Evolutionary conservation across 2,888 invertebrate genomes (phyloP), one percentile per base, ranked within the genome.

Genomic region (Plagodis dolabraria): DNA sequence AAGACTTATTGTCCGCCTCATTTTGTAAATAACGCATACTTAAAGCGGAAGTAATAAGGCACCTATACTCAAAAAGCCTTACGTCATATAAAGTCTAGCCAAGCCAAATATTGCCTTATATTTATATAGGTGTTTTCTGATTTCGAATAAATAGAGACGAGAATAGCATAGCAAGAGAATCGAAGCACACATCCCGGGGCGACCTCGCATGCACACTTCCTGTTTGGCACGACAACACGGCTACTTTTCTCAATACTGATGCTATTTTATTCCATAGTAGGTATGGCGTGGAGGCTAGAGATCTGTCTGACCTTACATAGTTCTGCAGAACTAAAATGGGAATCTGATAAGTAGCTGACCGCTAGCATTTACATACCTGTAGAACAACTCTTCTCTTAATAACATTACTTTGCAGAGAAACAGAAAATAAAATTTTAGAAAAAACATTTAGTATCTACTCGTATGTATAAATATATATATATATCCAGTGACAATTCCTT

Each of bases 201-300:
- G 80, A 83, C 82, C 82, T 89, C 83, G 85, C 83, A 81, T 79
- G 84, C 87, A 77, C 74, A 83, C 90, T 92, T 92, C 92, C 92
- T 89, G 90, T 91, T 92, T 92, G 92, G 92, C 92, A 88, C 89
- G 91, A 84, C 91, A 86, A 75, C 83, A 73, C 72, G 92, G 82
- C 92, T 86, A 79, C 86, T 87, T 81, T 77, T 78, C 83, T 84
- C 85, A 76, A 82, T 85, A 84, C 83, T 78, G 64, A 75, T 71
- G 73, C 70, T 77, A 74, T 71, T 75, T 79, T 81, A 76, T 79
- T 71, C 68, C 64, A 59, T 68, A 63, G 67, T 72, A 65, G 59
- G 67, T 70, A 70, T 67, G 67, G 36, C n/a, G 7, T 44, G 44
- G 40, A 47, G 35, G 36, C 38, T 49, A 35, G 47, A 59, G 53